Evolutionary conservation across 2,797 vertebrate genomes (phyloP).

Genomic region (Psittacula echo): DNA sequence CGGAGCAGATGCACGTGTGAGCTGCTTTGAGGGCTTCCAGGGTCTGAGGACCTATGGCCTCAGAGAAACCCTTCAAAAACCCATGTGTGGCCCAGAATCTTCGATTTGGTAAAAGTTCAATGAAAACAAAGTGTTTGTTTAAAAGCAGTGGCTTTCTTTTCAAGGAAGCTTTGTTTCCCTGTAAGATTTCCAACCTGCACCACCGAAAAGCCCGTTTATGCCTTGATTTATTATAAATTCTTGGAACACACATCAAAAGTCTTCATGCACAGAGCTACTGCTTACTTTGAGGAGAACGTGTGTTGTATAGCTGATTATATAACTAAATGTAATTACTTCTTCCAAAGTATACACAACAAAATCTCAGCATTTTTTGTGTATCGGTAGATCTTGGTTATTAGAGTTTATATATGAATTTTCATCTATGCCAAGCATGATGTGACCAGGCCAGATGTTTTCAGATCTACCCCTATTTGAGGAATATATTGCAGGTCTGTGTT

Average conservation of each 20-base stretch:
- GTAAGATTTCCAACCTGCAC: background rate
- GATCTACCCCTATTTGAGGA: background rate
- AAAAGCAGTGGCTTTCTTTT: background rate
- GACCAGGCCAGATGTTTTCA: constrained; percentile 28
- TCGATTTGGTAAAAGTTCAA: background rate
- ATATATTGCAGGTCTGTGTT: background rate
- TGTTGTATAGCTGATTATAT: constrained; percentile 45
- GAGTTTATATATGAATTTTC: constrained; percentile 14
- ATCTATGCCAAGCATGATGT: background rate
- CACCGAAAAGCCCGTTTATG: background rate
- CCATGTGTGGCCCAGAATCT: background rate
- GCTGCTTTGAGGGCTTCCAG: background rate
- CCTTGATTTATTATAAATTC: constrained; percentile 44
- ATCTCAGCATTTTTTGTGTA: constrained; percentile 35
- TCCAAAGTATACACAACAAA: constrained; percentile 52
- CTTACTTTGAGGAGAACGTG: constrained; percentile 32
- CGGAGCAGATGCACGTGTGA: background rate
- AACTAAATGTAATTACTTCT: constrained; percentile 45
- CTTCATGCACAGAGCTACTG: background rate
- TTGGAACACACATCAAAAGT: constrained; percentile 53
- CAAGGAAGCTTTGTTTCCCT: background rate
- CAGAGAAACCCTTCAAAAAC: background rate
- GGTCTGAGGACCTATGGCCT: background rate
- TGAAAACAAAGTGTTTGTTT: background rate
- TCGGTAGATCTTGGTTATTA: constrained; percentile 24